Percentiles rank a stretch among this genome's conserved stretches.
phyloP scores from a whole-genome alignment of 2,888 invertebrate genomes.

The Lissonota sp. region DNA sequence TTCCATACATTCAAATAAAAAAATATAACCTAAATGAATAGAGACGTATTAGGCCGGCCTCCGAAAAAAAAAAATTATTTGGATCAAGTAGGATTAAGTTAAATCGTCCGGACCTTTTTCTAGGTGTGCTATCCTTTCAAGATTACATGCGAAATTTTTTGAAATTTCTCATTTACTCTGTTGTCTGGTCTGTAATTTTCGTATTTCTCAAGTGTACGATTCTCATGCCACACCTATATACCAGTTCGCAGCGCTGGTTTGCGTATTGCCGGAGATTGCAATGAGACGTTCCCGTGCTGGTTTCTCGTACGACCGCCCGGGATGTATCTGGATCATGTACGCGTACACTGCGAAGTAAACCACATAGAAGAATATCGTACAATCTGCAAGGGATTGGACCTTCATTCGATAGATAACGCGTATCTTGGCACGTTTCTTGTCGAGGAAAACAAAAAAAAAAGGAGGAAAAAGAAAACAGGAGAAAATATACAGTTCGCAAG shows the following conservation, averaged over 20 bases:
- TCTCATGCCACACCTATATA: constrained; percentile 33
- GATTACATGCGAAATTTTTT: too few species aligned
- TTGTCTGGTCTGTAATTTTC: background rate
- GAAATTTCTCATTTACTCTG: too few species aligned
- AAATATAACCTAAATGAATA: too few species aligned
- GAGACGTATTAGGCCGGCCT: too few species aligned
- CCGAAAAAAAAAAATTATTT: too few species aligned
- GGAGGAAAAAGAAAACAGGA: constrained; percentile 7
- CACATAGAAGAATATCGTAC: constrained; percentile 35
- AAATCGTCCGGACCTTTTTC: too few species aligned
- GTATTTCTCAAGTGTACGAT: constrained; percentile 9
- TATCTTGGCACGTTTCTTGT: constrained; percentile 56
- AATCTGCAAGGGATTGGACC: constrained; percentile 67
- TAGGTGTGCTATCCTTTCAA: too few species aligned
- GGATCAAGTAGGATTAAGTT: too few species aligned
- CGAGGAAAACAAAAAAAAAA: constrained; percentile 28
- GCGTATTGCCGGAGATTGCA: constrained; percentile 6
- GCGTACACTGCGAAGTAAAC: constrained; percentile 19
- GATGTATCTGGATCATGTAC: constrained; percentile 72
- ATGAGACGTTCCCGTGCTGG: constrained; percentile 21
- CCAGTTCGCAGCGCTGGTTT: constrained; percentile 7
- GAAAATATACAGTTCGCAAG: constrained; percentile 12
- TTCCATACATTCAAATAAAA: too few species aligned
- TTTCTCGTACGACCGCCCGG: constrained; percentile 53
- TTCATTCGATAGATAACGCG: constrained; percentile 48